phyloP scores from a whole-genome alignment of 2,113 vertebrate genomes.

The Pampusana beccarii region DNA sequence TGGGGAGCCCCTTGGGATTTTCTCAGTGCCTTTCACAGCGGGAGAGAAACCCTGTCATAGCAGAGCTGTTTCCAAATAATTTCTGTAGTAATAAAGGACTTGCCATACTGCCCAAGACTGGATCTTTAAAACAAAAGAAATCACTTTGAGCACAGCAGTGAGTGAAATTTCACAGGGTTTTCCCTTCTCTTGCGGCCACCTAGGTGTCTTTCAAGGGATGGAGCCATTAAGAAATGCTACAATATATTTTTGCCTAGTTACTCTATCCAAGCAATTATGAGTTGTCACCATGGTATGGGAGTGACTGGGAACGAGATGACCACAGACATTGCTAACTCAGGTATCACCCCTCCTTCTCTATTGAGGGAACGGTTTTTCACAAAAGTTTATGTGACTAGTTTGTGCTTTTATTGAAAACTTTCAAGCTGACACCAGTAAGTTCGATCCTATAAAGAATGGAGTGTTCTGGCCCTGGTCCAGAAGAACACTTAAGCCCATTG shows the following conservation, averaged over 20 bases:
- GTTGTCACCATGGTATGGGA: neutral
- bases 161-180: neutral
- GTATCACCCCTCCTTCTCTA: neutral
- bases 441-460: slow-evolving; percentile 47
- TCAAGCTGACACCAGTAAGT: slow-evolving; percentile 36
- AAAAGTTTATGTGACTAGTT: slow-evolving; percentile 30
- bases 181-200: neutral
- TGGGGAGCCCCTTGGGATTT: neutral
- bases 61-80: neutral
- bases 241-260: neutral
- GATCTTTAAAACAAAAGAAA: neutral
- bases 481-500: slow-evolving; percentile 42
- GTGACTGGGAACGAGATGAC: neutral
- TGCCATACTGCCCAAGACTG: neutral
- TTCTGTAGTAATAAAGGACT: neutral
- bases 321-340: neutral
- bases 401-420: slow-evolving; percentile 40
- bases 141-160: neutral
- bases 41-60: neutral
- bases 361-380: neutral
- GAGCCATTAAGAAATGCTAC: neutral
- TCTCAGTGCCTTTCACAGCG: neutral
- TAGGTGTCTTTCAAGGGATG: neutral
- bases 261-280: neutral
- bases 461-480: slow-evolving; percentile 53